These are phyloP conservation scores for Megatriorchis doriae DNA, from an alignment of 2,113 vertebrate genomes.

Conservation along the genomic window DNA sequence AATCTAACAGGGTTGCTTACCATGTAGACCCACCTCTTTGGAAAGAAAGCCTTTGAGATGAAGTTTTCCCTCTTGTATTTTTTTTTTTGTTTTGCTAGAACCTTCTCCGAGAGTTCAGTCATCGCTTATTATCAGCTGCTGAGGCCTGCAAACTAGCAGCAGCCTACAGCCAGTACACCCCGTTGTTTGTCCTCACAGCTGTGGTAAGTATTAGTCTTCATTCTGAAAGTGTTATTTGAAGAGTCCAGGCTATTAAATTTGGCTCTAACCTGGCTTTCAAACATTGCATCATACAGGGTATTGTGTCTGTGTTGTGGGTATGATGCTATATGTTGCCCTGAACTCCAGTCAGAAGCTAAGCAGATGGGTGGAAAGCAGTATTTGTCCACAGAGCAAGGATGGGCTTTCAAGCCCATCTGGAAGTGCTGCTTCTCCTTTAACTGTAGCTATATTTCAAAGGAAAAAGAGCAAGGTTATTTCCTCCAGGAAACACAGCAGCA, in stretches of 20 bases:
- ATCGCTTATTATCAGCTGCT: slow-evolving; percentile 86
- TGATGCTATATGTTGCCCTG: not conserved
- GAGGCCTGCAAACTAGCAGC: slow-evolving; percentile 87
- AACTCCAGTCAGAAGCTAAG: not conserved
- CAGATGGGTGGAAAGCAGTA: not conserved
- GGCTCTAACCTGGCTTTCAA: not conserved
- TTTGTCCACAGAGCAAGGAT: not conserved
- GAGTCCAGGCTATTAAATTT: not conserved
- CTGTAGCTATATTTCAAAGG: not conserved
- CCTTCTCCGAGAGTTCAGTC: slow-evolving; percentile 74
- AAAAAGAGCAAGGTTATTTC: not conserved
- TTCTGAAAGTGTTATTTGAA: not conserved
- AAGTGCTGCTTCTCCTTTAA: not conserved
- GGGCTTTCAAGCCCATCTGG: not conserved
- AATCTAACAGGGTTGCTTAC: not conserved
- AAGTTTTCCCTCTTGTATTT: not conserved
- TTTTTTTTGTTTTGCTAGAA: slow-evolving; percentile 47
- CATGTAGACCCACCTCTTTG: not conserved
- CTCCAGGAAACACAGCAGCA: not conserved
- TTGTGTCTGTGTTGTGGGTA: not conserved
- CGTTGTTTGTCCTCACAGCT: slow-evolving; percentile 89
- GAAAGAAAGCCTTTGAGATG: not conserved
- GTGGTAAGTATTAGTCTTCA: slow-evolving; percentile 71
- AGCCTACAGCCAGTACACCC: slow-evolving; percentile 86
- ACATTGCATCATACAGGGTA: not conserved